Evolutionary conservation across 2,113 vertebrate genomes (phyloP), one percentile per base, ranked within the genome.

Genomic region (Cyprinus carpio): DNA sequence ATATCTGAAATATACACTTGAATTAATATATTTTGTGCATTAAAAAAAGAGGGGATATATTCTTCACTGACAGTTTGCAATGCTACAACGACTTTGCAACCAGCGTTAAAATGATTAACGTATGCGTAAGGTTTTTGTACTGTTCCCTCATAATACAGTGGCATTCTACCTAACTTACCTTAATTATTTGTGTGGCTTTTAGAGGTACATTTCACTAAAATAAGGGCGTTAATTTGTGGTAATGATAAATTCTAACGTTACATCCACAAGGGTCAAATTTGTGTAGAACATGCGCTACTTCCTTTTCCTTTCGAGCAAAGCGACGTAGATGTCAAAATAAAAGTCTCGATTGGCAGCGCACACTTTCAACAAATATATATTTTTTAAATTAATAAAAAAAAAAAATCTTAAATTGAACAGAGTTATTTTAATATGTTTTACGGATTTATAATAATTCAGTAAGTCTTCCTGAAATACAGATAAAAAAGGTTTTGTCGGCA

Each of bases 221-320:
- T 11, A 77, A 34, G 16, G 1, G 4, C 6, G 34, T 77, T 10
- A 11, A 12, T 54, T 23, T 31, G 8, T 11, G 7, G 25, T 29
- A 31, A 40, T n/a, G 31, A 13, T 13, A 64, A 16, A 65, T 43
- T 46, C 12, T 37, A 40, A 40, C 40, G 40, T 40, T 40, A 40
- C 23, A 83, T 18, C 67, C 81, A 72, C 43, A 83, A 83, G 67
- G 81, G 67, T 83, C 81, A 83, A 83, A 72, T 46, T 82, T 58
- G 67, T 27, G 49, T 46, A 37, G 25, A 72, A 12, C 65, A 23
- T 51, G 9, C 27, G 18, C 11, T 69, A 29, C 27, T 69, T 83
- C 67, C 81, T 56, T 27, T 83, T 83, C 81, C 81, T 71, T 51
- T n/a, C 8, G 18, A 56, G 15, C 25, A 23, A 4, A 81, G 15